phyloP scores from a whole-genome alignment of 2,797 vertebrate genomes.

The Lacerta viridis region DNA sequence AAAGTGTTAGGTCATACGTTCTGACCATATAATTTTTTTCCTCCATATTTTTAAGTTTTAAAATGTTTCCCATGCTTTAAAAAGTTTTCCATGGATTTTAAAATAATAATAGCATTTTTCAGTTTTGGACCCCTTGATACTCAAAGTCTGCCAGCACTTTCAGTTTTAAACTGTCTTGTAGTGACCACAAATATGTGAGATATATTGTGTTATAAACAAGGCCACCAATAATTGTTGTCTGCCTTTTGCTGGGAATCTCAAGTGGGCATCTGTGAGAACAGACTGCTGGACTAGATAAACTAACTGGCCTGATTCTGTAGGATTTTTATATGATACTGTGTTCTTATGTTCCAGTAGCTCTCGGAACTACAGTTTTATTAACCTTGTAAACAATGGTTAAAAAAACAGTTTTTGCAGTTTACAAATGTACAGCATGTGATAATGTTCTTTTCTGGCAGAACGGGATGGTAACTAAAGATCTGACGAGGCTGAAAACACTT shows the following conservation, averaged over 20 bases:
- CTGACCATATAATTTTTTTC: constrained; percentile 13
- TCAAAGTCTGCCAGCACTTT: neutral
- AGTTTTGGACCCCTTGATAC: neutral
- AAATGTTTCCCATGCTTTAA: constrained; percentile 14
- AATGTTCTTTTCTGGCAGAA: constrained; percentile 84
- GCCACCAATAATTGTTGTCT: neutral
- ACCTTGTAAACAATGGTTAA: neutral
- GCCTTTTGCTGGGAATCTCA: too few species aligned
- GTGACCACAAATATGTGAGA: neutral
- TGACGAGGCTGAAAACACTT: constrained; percentile 95
- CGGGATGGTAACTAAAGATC: constrained; percentile 96
- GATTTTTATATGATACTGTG: too few species aligned
- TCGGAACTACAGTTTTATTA: neutral
- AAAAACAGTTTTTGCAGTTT: neutral
- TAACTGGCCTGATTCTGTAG: too few species aligned
- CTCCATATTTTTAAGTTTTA: neutral
- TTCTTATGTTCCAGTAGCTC: neutral
- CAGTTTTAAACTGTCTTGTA: constrained; percentile 35
- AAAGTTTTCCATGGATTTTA: neutral
- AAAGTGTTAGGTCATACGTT: neutral
- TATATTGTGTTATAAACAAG: neutral
- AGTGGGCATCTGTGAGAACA: too few species aligned
- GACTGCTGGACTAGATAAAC: too few species aligned
- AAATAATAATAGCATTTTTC: constrained; percentile 20
- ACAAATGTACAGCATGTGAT: constrained; percentile 36